These are phyloP conservation scores for Hylaeus anthracinus DNA, from an alignment of 1,140 invertebrate species.

Conservation along the genomic window DNA sequence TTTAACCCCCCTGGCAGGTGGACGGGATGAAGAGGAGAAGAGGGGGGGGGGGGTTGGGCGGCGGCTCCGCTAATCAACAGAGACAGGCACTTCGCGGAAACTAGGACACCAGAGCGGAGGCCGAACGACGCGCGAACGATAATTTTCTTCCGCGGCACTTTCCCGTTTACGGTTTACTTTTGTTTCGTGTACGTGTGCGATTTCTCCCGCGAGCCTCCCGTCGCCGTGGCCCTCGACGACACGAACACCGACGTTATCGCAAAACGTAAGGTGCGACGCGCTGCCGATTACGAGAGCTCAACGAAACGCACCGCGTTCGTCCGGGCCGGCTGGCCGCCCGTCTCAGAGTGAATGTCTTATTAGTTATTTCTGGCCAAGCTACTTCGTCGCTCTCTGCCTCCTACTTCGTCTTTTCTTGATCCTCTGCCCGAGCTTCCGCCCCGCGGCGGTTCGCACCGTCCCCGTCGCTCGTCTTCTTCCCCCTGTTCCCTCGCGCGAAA, in stretches of 20 bases:
- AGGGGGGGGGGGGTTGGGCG: no score
- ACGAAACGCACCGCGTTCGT: constrained; percentile 79
- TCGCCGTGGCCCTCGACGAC: not conserved
- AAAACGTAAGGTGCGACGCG: constrained; percentile 41
- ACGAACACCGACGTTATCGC: constrained; percentile 47
- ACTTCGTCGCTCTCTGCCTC: constrained; percentile 61
- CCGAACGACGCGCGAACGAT: constrained; percentile 1
- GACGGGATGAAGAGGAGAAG: no score
- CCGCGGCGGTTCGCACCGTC: not conserved
- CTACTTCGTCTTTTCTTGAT: constrained; percentile 59
- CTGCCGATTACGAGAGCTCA: constrained; percentile 56
- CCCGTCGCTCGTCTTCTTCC: not conserved
- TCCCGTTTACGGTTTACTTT: not conserved
- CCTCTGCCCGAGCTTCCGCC: constrained; percentile 48
- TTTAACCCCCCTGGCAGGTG: not conserved
- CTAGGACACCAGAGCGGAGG: constrained; percentile 29
- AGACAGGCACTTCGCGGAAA: constrained; percentile 25
- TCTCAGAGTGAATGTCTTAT: constrained; percentile 81
- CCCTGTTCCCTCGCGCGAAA: not conserved
- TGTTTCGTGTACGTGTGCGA: constrained; percentile 5
- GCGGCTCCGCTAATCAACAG: not conserved
- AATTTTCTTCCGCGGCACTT: constrained; percentile 43
- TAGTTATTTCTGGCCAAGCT: constrained; percentile 79
- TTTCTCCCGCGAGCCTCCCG: not conserved
- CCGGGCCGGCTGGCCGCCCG: constrained; percentile 80